Conservation (phyloP, 2,888 invertebrate species). For the Platycheirus albimanus region DNA sequence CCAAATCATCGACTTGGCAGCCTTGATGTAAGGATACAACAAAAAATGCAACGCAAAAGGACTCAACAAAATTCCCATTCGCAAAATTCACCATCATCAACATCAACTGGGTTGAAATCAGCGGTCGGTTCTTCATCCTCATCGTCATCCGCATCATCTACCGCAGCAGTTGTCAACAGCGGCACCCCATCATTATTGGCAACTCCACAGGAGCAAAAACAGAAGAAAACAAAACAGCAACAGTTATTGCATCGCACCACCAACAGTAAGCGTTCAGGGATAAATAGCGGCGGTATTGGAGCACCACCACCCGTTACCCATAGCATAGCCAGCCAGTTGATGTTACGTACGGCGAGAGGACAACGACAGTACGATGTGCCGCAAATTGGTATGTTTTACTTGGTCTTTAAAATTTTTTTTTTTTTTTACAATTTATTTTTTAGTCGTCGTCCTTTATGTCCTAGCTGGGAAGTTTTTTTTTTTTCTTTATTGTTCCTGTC, state of each 20-base stretch:
- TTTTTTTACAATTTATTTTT: neutral
- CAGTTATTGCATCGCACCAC: conserved; percentile 78
- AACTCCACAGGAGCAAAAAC: conserved; percentile 67
- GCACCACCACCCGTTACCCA: conserved; percentile 82
- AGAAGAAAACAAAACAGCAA: conserved; percentile 75
- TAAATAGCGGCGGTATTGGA: conserved; percentile 74
- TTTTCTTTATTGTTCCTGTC: neutral
- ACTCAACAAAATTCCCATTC: conserved; percentile 78
- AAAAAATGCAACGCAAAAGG: conserved; percentile 80
- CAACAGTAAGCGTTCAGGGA: conserved; percentile 79
- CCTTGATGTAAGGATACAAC: conserved; percentile 79
- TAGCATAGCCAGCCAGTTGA: conserved; percentile 89
- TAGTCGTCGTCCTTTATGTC: neutral
- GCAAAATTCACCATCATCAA: conserved; percentile 62
- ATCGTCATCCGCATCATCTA: conserved; percentile 44
- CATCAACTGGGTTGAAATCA: conserved; percentile 57
- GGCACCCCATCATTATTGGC: conserved; percentile 27
- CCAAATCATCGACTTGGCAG: conserved; percentile 57
- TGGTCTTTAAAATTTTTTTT: conserved; percentile 11
- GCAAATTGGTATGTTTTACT: conserved; percentile 88
- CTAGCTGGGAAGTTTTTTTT: neutral
- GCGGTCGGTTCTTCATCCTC: too few relatives aligned
- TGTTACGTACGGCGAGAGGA: conserved; percentile 90
- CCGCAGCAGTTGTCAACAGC: conserved; percentile 38
- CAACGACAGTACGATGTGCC: conserved; percentile 92